Percentiles rank a stretch among this genome's conserved stretches.
Conservation (phyloP, 2,797 vertebrate species). For the Coregonus sp. region DNA sequence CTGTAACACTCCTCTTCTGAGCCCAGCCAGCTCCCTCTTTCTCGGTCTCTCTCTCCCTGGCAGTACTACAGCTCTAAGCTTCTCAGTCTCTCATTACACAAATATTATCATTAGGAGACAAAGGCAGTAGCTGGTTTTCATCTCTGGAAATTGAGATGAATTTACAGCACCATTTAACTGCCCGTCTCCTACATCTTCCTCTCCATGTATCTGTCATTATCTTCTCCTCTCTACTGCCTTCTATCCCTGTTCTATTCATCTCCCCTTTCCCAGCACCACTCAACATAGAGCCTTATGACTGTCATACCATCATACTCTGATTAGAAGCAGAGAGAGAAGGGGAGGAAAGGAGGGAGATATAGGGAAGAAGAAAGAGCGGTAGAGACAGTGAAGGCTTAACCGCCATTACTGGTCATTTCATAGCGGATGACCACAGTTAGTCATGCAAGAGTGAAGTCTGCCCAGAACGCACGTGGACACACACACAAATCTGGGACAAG, state of each 20-base stretch:
- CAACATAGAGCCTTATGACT: constrained; percentile 5
- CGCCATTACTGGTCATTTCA: constrained; percentile 41
- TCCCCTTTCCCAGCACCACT: not conserved
- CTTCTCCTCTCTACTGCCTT: too few species aligned
- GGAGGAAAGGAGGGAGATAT: not conserved
- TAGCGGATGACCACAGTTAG: constrained; percentile 51
- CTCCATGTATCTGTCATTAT: not conserved
- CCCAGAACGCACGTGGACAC: not conserved
- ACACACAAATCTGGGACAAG: constrained; percentile 7
- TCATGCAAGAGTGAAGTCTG: constrained; percentile 53
- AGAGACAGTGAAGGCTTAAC: constrained; percentile 30
- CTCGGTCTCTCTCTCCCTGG: constrained; percentile 24
- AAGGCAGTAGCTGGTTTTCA: constrained; percentile 46
- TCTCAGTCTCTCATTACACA: constrained; percentile 47
- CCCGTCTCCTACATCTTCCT: not conserved
- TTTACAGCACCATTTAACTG: too few species aligned
- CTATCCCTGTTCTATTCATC: not conserved
- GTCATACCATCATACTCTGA: constrained; percentile 29
- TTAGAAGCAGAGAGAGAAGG: constrained; percentile 28
- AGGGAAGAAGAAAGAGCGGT: not conserved
- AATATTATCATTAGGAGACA: constrained; percentile 58
- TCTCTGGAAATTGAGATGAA: constrained; percentile 11
- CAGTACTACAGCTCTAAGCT: constrained; percentile 31
- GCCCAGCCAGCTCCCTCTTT: constrained; percentile 10
- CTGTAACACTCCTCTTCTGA: too few species aligned